Base-by-base conservation (phyloP, 30 jellyfish, hydroid and myxozoan genomes). In the Nemopilema nomurai region DNA sequence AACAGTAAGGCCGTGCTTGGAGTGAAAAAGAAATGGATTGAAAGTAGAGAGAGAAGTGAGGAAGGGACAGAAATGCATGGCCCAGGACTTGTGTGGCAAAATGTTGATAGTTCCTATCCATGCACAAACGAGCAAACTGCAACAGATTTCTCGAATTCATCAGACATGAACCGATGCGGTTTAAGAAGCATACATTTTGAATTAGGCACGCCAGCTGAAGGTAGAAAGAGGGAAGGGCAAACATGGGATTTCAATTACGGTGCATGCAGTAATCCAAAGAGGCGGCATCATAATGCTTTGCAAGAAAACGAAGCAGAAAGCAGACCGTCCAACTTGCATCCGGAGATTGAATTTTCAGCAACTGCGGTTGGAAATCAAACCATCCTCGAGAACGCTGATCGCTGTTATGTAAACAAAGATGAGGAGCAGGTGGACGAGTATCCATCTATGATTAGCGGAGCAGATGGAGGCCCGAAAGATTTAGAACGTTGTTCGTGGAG, bases 331-430 rank as follows among this genome's bases (percentile, higher is more conserved):
- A 81, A 41, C 28, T 52, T 67, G 51, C 75, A 41, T 28, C 74
- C 62, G 73, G 79, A 70, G 67, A 27, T 51, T 69, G 21, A 67
- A 50, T 31, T 25, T 51, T 67, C 79, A 62, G 67, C 49, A 74
- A 49, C 75, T 71, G 76, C 71, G 87, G 72, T 62, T 66, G 26
- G 27, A 22, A 74, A 51, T n/a, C 50, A 26, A 8, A 78, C 25
- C 62, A 28, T 84, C 64, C 82, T 62, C 41, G 83, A 74, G 67
- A 74, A 28, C 57, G 50, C 52, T 74, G 87, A 74, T 49, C 79
- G 67, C 52, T 84, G 67, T 84, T 84, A 18, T 84, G 87, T 84
- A 84, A 84, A 84, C 83, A 84, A 21, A 73, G 81, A 51, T 63
- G 78, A 62, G 4, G 80, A 33, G 77, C 93, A 84, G 87, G 83